phyloP scores from a whole-genome alignment of 2,113 vertebrate genomes.

The Calypte anna region DNA sequence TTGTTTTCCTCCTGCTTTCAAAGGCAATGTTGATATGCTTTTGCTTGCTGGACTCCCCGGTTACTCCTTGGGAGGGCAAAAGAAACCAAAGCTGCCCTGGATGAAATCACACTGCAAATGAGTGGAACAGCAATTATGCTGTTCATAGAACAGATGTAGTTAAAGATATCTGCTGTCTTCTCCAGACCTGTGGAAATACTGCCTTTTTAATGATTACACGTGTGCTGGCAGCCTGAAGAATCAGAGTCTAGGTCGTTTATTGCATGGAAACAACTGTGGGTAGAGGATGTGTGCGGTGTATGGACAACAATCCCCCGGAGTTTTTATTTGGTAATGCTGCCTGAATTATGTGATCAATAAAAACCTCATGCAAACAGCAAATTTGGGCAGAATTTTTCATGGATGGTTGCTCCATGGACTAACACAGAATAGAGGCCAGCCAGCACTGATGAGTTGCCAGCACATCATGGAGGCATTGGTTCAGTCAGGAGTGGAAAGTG shows the following conservation, averaged over 20 bases:
- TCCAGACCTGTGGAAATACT: not conserved
- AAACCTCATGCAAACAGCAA: not conserved
- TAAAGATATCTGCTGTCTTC: not conserved
- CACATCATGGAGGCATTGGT: not conserved
- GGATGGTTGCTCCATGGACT: not conserved
- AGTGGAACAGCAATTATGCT: not conserved
- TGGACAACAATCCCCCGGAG: not conserved
- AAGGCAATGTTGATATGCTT: not conserved
- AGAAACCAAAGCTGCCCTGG: not conserved
- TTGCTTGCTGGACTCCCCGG: not conserved
- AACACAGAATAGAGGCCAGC: not conserved
- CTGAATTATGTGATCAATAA: not conserved
- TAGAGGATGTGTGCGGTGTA: not conserved
- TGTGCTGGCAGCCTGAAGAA: not conserved
- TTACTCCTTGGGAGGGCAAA: not conserved
- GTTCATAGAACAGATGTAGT: not conserved
- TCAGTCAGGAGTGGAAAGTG: not conserved
- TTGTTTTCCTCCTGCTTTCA: conserved; percentile 50
- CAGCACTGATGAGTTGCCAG: not conserved
- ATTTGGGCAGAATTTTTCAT: not conserved
- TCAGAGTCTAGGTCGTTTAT: not conserved
- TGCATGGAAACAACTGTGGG: not conserved
- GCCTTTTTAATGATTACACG: not conserved
- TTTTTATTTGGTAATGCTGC: not conserved
- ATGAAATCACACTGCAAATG: not conserved